A percentile compares a stretch with the other conserved stretches of the same genome.
Evolutionary conservation across 2,797 vertebrate species (phyloP).

Genomic region (Telmatherina bonti): DNA sequence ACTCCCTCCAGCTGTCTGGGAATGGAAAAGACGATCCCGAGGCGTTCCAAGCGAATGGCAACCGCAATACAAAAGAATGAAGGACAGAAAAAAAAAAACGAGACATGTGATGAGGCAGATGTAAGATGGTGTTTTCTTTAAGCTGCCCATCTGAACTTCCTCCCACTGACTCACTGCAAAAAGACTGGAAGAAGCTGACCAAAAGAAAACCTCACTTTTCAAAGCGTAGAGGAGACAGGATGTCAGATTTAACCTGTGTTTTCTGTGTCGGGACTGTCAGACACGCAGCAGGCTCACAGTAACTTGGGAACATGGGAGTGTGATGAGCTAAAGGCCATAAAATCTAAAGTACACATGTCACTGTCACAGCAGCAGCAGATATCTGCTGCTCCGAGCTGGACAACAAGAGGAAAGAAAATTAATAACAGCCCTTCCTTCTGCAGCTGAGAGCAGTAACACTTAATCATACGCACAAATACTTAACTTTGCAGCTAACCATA

Average conservation of each 20-base stretch:
- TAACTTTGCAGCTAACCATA: slow-evolving; percentile 6
- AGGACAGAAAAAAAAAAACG: slow-evolving; percentile 41
- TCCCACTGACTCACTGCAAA: slow-evolving; percentile 21
- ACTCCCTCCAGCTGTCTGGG: slow-evolving; percentile 77
- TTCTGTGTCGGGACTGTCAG: slow-evolving; percentile 54
- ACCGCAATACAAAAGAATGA: slow-evolving; percentile 62
- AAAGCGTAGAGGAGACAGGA: slow-evolving; percentile 20
- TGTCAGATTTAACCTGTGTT: slow-evolving; percentile 43
- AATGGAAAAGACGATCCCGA: slow-evolving; percentile 71
- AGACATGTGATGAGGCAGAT: slow-evolving; percentile 57
- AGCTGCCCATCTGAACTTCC: slow-evolving; percentile 50
- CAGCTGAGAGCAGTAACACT: slow-evolving; percentile 6
- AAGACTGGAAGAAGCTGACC: slow-evolving; percentile 28
- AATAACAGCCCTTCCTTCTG: slow-evolving; percentile 12
- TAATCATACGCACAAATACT: slow-evolving; percentile 11
- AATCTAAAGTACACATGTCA: slow-evolving; percentile 29
- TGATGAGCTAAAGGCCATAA: slow-evolving; percentile 32
- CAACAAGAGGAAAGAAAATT: slow-evolving; percentile 9
- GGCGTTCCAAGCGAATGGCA: slow-evolving; percentile 62
- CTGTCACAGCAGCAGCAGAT: slow-evolving; percentile 24
- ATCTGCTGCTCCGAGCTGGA: slow-evolving; percentile 10
- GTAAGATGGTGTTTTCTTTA: slow-evolving; percentile 49
- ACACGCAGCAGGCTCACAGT: slow-evolving; percentile 45
- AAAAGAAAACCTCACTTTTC: slow-evolving; percentile 19
- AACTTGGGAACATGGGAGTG: slow-evolving; percentile 23